Conservation (phyloP, 2,113 vertebrate genomes). For the Actinemys pallida region DNA sequence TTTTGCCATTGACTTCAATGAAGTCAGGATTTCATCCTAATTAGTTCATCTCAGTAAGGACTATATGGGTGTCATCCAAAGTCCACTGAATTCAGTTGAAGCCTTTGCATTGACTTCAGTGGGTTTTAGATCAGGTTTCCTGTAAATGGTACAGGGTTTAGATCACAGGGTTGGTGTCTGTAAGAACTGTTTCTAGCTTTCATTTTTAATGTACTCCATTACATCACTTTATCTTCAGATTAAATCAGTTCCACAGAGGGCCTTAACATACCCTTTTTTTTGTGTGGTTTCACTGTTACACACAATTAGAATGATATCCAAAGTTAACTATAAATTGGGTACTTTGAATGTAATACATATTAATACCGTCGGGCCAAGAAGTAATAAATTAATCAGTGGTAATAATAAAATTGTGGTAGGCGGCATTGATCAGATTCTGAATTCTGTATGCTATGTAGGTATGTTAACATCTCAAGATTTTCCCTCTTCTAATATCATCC, state of each 20-base stretch:
- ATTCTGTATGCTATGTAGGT: background rate
- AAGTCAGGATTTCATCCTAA: background rate
- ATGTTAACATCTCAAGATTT: background rate
- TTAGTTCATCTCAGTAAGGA: background rate
- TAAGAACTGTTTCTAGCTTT: background rate
- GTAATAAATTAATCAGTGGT: background rate
- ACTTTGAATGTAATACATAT: background rate
- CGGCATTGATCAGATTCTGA: background rate
- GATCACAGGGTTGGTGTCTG: background rate
- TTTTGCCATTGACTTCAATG: background rate
- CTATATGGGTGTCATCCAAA: background rate
- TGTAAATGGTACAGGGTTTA: background rate
- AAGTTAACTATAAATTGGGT: background rate
- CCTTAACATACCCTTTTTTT: background rate
- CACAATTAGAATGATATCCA: background rate
- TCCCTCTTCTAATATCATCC: background rate
- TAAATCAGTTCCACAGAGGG: background rate
- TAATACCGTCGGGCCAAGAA: background rate
- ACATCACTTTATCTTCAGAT: background rate
- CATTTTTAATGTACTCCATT: rapidly evolving
- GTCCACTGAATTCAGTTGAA: background rate
- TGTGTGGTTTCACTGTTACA: background rate
- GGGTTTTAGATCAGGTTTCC: background rate
- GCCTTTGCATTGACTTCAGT: background rate
- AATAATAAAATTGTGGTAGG: background rate